A percentile compares a stretch with the other conserved stretches of the same genome.
Conservation (phyloP, 2,797 vertebrate species). For the Ataeniobius toweri region DNA sequence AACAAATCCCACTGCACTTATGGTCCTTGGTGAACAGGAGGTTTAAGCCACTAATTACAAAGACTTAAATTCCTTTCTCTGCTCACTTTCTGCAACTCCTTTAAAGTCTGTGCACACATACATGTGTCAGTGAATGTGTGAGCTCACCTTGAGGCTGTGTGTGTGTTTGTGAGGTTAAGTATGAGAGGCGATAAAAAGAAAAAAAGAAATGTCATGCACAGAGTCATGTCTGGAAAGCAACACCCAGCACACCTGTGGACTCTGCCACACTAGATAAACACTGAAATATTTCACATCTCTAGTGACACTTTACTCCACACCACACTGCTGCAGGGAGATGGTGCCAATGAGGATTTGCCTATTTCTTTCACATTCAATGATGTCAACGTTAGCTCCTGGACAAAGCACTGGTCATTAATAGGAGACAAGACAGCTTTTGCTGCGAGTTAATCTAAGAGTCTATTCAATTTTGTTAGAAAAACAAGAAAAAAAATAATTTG, state of each 20-base stretch:
- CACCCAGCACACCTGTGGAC: constrained; percentile 67
- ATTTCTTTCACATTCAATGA: constrained; percentile 59
- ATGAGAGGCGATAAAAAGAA: constrained; percentile 40
- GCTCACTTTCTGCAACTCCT: constrained; percentile 30
- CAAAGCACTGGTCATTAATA: constrained; percentile 27
- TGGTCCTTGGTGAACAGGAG: constrained; percentile 42
- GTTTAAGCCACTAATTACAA: constrained; percentile 59
- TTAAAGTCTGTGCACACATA: background rate
- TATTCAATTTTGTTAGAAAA: constrained; percentile 44
- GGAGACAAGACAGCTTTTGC: constrained; percentile 44
- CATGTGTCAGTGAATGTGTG: background rate
- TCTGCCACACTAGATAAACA: constrained; percentile 66
- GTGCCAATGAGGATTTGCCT: constrained; percentile 66
- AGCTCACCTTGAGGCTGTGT: constrained; percentile 17
- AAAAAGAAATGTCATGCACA: constrained; percentile 39
- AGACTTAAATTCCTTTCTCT: constrained; percentile 35
- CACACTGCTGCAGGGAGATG: constrained; percentile 47
- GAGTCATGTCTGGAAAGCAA: constrained; percentile 48
- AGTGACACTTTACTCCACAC: constrained; percentile 48
- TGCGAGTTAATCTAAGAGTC: constrained; percentile 23
- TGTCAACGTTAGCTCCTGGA: constrained; percentile 43
- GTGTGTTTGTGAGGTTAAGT: constrained; percentile 20
- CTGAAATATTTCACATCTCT: constrained; percentile 68
- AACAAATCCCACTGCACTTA: constrained; percentile 52
- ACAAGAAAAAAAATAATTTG: constrained; percentile 40